phyloP scores from a whole-genome alignment of 2,113 vertebrate species.

The Solea solea region DNA sequence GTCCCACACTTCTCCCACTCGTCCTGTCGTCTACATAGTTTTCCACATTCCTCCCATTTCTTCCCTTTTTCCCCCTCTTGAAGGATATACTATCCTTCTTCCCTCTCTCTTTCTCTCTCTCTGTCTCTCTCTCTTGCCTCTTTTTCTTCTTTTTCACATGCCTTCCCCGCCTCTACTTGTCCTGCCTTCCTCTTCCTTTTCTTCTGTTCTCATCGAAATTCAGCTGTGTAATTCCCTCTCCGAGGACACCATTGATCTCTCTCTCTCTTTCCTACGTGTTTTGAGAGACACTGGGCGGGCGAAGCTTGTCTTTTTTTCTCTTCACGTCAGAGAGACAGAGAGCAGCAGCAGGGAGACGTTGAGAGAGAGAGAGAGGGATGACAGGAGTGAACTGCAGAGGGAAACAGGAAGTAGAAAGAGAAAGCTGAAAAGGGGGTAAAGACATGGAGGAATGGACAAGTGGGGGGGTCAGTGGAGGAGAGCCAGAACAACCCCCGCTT shows the following conservation, averaged over 20 bases:
- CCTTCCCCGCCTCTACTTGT: conserved; percentile 73
- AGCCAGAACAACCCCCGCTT: conserved; percentile 5
- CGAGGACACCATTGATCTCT: conserved; percentile 78
- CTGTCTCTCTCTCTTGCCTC: conserved; percentile 6
- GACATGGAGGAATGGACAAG: conserved; percentile 5
- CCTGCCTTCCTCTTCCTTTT: conserved; percentile 72
- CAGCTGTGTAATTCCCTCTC: conserved; percentile 75
- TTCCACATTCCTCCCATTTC: conserved; percentile 68
- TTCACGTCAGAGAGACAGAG: conserved; percentile 35
- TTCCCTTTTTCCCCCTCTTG: conserved; percentile 25
- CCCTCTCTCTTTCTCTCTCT: conserved; percentile 27
- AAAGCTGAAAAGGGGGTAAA: conserved; percentile 21
- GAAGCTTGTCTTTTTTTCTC: neutral
- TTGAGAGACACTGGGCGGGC: conserved; percentile 67
- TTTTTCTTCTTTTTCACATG: conserved; percentile 60
- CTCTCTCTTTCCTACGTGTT: conserved; percentile 59
- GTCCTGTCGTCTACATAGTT: conserved; percentile 36
- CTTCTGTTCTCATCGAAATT: conserved; percentile 76
- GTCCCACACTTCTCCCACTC: conserved; percentile 9
- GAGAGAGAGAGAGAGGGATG: conserved; percentile 40
- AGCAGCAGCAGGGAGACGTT: conserved; percentile 28
- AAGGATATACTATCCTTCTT: conserved; percentile 65
- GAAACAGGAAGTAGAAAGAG: conserved; percentile 49
- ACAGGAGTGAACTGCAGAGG: conserved; percentile 41
- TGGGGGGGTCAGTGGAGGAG: conserved; percentile 33